These are phyloP conservation scores for Drosophila littoralis DNA, from an alignment of 1,140 invertebrate species.

Conservation along the genomic window DNA sequence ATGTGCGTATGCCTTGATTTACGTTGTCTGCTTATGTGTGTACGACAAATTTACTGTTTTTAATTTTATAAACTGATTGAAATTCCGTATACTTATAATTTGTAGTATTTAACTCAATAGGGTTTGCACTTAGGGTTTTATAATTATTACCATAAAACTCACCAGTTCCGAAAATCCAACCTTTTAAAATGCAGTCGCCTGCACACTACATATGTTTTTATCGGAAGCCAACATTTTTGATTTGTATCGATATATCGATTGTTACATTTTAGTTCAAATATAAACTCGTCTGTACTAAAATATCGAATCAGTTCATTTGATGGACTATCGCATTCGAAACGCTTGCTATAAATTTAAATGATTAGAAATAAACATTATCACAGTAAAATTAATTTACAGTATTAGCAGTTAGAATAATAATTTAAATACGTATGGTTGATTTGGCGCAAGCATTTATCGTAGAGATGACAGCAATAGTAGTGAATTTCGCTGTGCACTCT, in stretches of 20 bases:
- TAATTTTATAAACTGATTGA: slow-evolving; percentile 15
- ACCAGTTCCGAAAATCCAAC: slow-evolving; percentile 20
- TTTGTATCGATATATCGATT: slow-evolving; percentile 62
- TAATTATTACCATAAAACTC: slow-evolving; percentile 1
- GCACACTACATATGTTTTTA: slow-evolving; percentile 2
- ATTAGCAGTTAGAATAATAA: too few relatives aligned
- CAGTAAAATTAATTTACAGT: too few relatives aligned
- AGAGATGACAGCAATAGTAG: too few relatives aligned
- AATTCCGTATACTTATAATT: slow-evolving; percentile 5
- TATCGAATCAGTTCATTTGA: background rate
- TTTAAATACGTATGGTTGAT: too few relatives aligned
- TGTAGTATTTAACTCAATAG: background rate
- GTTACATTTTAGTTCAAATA: background rate
- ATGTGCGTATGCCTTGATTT: background rate
- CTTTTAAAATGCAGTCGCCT: slow-evolving; percentile 20
- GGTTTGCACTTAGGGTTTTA: background rate
- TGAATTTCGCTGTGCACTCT: too few relatives aligned
- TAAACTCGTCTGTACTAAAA: background rate
- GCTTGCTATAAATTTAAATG: too few relatives aligned
- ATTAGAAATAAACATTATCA: too few relatives aligned
- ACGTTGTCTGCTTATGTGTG: background rate
- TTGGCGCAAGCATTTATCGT: too few relatives aligned
- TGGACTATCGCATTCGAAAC: background rate
- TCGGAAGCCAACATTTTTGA: background rate
- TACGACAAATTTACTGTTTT: slow-evolving; percentile 8